Percentiles rank a stretch among this genome's conserved stretches.
These are phyloP conservation scores for Heliconius nattereri DNA, from an alignment of 1,140 invertebrate genomes.

Conservation along the genomic window DNA sequence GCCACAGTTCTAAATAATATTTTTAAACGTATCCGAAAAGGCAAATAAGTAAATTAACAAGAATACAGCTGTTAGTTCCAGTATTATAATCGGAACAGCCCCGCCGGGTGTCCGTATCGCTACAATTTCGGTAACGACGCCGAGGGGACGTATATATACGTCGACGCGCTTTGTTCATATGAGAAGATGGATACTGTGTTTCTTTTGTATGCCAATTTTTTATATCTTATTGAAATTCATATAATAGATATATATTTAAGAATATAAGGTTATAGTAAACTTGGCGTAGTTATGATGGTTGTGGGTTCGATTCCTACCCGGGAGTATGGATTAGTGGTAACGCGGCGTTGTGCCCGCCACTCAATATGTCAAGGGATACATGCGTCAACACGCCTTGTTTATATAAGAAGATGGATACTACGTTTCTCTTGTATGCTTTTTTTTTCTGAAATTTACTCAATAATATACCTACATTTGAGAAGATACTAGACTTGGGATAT, in stretches of 20 bases:
- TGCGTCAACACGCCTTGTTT: neutral
- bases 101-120: slow-evolving; percentile 10
- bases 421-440: no score
- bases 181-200: neutral
- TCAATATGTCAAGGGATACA: neutral
- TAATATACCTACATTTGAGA: no score
- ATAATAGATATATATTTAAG: no score
- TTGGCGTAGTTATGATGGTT: no score
- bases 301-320: no score
- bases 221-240: neutral
- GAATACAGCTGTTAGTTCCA: slow-evolving; percentile 10
- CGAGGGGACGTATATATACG: slow-evolving; percentile 3
- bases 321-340: no score
- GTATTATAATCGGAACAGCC: slow-evolving; percentile 11
- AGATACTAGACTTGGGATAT: no score
- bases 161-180: slow-evolving; percentile 3
- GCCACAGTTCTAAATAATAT: neutral
- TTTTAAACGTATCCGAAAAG: neutral
- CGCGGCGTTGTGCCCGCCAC: neutral
- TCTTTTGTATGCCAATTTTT: slow-evolving; percentile 10
- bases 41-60: slow-evolving; percentile 7
- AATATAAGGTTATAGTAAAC: no score
- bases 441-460: neutral
- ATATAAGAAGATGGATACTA: neutral
- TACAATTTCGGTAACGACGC: slow-evolving; percentile 14